phyloP scores from a whole-genome alignment of 2,888 invertebrate genomes.

The Cyaniris semiargus region DNA sequence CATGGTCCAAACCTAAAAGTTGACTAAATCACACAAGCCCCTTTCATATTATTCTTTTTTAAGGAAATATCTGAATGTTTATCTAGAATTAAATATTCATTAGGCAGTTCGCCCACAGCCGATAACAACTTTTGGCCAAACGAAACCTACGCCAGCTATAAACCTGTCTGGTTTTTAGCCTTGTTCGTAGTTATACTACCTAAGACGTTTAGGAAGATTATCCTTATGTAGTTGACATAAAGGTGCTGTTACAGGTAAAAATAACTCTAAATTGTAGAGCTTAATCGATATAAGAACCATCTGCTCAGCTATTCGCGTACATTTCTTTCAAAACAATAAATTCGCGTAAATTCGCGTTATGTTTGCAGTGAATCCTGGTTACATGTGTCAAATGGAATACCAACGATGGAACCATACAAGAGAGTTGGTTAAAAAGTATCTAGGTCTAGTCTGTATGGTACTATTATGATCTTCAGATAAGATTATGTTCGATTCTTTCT shows the following conservation, averaged over 20 bases:
- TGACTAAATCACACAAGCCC: not conserved
- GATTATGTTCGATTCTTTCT: no score
- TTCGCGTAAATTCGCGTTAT: no score
- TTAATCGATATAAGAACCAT: no score
- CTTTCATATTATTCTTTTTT: not conserved
- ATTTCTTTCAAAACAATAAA: no score
- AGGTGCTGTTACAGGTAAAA: not conserved
- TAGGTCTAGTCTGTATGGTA: no score
- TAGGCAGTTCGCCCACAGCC: not conserved
- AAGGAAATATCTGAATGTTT: not conserved
- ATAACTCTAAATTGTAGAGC: not conserved
- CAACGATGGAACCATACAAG: no score
- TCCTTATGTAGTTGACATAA: not conserved
- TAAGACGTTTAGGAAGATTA: not conserved
- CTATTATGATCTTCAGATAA: no score
- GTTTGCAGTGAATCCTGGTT: no score
- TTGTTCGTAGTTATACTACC: not conserved
- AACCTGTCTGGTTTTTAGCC: conserved; percentile 2
- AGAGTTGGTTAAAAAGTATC: no score
- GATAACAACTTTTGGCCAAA: conserved; percentile 4
- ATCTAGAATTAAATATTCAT: conserved; percentile 9
- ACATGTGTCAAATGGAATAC: no score
- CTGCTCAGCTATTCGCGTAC: no score
- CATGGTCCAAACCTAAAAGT: no score
- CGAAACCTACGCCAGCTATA: conserved; percentile 2